Evolutionary conservation across 1,140 invertebrate species (phyloP).

Genomic region (Neomicropteryx cornuta): DNA sequence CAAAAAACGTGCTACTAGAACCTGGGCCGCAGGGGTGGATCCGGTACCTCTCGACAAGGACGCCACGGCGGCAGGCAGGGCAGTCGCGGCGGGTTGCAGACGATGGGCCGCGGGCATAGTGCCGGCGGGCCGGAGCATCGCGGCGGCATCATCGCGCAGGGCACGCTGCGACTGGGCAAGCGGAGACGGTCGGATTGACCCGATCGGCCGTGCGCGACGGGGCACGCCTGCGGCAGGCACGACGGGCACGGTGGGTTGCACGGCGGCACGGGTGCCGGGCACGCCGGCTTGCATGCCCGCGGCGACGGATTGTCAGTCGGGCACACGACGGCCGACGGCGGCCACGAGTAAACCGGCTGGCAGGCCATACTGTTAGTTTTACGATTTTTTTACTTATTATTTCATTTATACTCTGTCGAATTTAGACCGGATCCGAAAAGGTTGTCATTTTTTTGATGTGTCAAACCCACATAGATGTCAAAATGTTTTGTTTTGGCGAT

Average conservation of each 20-base stretch:
- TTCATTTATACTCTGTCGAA: too few species aligned
- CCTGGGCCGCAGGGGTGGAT: background rate
- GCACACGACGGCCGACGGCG: conserved; percentile 21
- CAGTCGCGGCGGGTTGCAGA: conserved; percentile 8
- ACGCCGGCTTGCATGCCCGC: conserved; percentile 27
- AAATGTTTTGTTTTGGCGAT: too few species aligned
- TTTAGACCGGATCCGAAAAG: too few species aligned
- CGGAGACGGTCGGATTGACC: too few species aligned
- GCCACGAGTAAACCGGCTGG: conserved; percentile 20
- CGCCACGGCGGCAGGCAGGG: conserved; percentile 26
- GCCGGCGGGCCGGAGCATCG: background rate
- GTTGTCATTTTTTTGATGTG: too few species aligned
- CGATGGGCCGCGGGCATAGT: background rate
- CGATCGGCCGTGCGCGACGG: too few species aligned
- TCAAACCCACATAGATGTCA: too few species aligned
- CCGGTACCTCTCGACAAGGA: conserved; percentile 9
- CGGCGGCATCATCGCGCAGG: background rate
- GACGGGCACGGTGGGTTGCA: conserved; percentile 23
- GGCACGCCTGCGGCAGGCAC: conserved; percentile 27
- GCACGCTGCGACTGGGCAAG: conserved; percentile 18
- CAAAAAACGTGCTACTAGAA: too few species aligned
- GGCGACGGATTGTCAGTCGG: conserved; percentile 28
- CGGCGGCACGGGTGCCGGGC: conserved; percentile 27
- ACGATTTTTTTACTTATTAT: too few species aligned
- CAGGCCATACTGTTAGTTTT: too few species aligned